Percentiles rank a stretch among this genome's conserved stretches.
phyloP scores from a whole-genome alignment of 2,113 vertebrate species.

The Holacanthus passer region DNA sequence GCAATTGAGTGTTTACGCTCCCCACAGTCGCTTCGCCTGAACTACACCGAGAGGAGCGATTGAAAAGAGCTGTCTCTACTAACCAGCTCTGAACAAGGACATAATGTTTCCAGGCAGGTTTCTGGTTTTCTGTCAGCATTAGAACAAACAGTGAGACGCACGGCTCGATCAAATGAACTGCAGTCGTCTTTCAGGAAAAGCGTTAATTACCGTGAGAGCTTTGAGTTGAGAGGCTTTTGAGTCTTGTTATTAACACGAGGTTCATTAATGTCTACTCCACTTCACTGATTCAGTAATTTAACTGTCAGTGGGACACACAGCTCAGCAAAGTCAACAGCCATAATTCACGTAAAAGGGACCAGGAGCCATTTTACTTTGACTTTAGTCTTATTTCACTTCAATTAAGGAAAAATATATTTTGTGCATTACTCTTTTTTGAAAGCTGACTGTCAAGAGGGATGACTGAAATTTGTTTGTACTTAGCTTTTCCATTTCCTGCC shows the following conservation, averaged over 20 bases:
- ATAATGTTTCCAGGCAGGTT: not conserved
- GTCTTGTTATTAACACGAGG: not conserved
- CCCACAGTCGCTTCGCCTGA: not conserved
- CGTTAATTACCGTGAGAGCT: conserved; percentile 6
- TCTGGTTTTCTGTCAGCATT: not conserved
- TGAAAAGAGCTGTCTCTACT: not conserved
- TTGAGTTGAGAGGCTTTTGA: not conserved
- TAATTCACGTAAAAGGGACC: not conserved
- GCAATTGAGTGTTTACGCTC: not conserved
- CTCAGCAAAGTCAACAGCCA: conserved; percentile 11
- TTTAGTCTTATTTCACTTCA: not conserved
- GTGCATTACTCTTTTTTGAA: not conserved
- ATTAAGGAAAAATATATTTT: conserved; percentile 1
- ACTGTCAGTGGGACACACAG: not conserved
- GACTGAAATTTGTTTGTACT: not conserved
- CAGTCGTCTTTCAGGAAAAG: not conserved
- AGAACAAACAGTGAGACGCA: not conserved
- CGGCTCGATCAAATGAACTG: not conserved
- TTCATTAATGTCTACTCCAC: conserved; percentile 11
- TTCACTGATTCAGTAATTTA: not conserved
- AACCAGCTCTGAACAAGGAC: not conserved
- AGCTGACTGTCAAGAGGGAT: not conserved
- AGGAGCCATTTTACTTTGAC: not conserved
- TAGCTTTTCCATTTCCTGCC: not conserved
- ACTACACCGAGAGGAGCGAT: not conserved